Evolutionary conservation across 2,797 vertebrate genomes (phyloP).

Genomic region (Scarus forsteni): DNA sequence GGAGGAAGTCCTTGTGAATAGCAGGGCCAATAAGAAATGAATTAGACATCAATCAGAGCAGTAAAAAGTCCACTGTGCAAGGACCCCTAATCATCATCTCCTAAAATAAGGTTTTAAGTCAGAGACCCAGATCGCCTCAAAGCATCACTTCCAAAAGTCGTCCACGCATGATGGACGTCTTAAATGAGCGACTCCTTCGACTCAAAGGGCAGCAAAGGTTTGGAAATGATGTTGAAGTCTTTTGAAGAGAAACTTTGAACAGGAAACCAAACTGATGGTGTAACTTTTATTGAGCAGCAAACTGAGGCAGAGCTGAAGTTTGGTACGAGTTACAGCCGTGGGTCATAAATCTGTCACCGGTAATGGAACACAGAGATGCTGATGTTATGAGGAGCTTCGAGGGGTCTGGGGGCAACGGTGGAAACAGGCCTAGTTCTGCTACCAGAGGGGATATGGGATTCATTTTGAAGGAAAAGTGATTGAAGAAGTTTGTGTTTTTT

Average conservation of each 20-base stretch:
- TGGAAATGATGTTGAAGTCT: slow-evolving; percentile 23
- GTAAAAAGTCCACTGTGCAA: slow-evolving; percentile 33
- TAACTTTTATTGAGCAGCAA: slow-evolving; percentile 46
- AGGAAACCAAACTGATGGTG: slow-evolving; percentile 39
- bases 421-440: slow-evolving; percentile 32
- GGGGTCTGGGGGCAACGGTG: slow-evolving; percentile 29
- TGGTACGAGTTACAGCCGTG: slow-evolving; percentile 27
- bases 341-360: slow-evolving; percentile 62
- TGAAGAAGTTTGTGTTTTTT: too few relatives aligned
- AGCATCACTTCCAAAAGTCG: slow-evolving; percentile 41
- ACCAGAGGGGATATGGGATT: slow-evolving; percentile 11
- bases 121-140: slow-evolving; percentile 29
- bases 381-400: slow-evolving; percentile 31
- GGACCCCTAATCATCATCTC: slow-evolving; percentile 47
- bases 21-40: slow-evolving; percentile 45
- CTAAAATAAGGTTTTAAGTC: slow-evolving; percentile 25
- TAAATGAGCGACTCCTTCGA: slow-evolving; percentile 41
- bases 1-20: not conserved
- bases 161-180: slow-evolving; percentile 29
- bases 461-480: too few relatives aligned
- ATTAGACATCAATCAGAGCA: slow-evolving; percentile 53
- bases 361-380: slow-evolving; percentile 53
- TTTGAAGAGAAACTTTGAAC: slow-evolving; percentile 42
- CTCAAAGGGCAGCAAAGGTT: slow-evolving; percentile 51
- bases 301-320: slow-evolving; percentile 40